Evolutionary conservation across 2,113 vertebrate species (phyloP), one percentile per base, ranked within the genome.

Genomic region (Brienomyrus longianalis): DNA sequence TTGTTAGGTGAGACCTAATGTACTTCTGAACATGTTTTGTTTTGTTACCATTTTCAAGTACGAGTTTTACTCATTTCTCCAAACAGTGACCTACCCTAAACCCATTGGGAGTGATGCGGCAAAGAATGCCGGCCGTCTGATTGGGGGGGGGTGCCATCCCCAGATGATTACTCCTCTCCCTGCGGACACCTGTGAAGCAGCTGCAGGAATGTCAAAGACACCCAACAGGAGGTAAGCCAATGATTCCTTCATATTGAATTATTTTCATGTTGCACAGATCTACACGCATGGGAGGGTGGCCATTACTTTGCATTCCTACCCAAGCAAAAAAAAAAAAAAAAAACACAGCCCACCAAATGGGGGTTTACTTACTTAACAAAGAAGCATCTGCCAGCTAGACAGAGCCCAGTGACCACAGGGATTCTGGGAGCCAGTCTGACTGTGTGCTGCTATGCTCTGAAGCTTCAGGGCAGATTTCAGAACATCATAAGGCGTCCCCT

Each of bases 351-450:
- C 56, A 62, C 7, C 56, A 62, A 62, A n/a, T 62, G 56, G 94
- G 91, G 93, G 91, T 91, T 91, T 93, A 91, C 91, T 92, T 89
- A 91, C 91, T 91, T 90, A 93, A 94, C 92, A 93, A 94, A 90
- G 92, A 91, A 91, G 93, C 89, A 91, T 89, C 92, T 91, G 90
- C 92, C 92, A 92, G 92, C 89, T 90, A 94, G 93, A 90, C 19
- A 11, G 62, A 93, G 91, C 35, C 90, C 92, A 74, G 90, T 91
- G 92, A 91, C 92, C 93, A 88, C 92, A 52, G 35, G 59, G 94
- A 94, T 93, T 90, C 47, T 70, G 92, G 93, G 92, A 94, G 94
- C 91, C 92, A 93, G 94, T 88, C 56, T 35, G 80, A 92, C 90
- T 91, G 92, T 92, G 92, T 93, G 90, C 92, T 93, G 92, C 89